Evolutionary conservation across 2,113 vertebrate species (phyloP), one percentile per base, ranked within the genome.

Genomic region (Pangasianodon hypophthalmus): DNA sequence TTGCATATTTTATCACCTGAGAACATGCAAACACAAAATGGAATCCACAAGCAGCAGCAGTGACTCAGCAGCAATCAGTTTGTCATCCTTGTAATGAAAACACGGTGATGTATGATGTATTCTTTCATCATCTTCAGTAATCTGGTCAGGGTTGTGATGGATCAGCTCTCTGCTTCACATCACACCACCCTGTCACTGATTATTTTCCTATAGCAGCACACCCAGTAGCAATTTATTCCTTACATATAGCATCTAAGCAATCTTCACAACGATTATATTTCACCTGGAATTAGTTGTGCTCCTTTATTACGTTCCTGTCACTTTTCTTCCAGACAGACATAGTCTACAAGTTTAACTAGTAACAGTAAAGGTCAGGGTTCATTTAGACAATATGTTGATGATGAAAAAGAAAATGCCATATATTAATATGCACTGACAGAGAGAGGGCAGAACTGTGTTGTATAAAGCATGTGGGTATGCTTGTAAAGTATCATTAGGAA

Each of bases 1-100:
- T 83, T 58, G 54, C 54, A 24, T 41, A 83, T 58, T 24, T 58
- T 41, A 83, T 13, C 9, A 41, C 52, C 16, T 83, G 26, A 83
- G 32, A 58, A 83, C 18, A 37, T 58, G 21, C 18, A 41, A 83
- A 82, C 80, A 82, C 50, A 82, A 82, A 83, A 83, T 58, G 81
- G 32, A 13, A 18, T 82, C 80, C 8, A 21, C 2, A 58, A 19
- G 81, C 52, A 56, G 52, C 52, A 82, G 52, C 80, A 56, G 9
- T 58, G 81, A 83, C 81, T 56, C 81, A 41, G 32, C 54, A 83
- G 8, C 81, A 83, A 58, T 58, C 81, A 18, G 50, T n/a, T 32
- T 83, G 52, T 83, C 54, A 83, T 41, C n/a, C 18, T 8, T 58
- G 3, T 58, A 83, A 83, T 41, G 52, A 58, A 58, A 83, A 56